Percentiles rank a stretch among this genome's conserved stretches.
phyloP scores from a whole-genome alignment of 2,888 invertebrate genomes.

The Galeopsomyia nigrocyanea region DNA sequence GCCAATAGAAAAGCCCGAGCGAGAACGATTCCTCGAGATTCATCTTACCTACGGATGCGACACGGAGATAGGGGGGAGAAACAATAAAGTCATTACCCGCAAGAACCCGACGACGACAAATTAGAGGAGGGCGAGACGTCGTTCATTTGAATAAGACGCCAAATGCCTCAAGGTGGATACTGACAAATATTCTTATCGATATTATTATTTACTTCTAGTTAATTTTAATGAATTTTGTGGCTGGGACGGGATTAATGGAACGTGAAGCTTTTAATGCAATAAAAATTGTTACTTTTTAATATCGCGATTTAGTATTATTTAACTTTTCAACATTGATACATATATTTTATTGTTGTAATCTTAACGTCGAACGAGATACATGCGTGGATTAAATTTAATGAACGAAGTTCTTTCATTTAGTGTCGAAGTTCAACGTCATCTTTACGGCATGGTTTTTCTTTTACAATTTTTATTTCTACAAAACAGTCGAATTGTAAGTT shows the following conservation, averaged over 20 bases:
- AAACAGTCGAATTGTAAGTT: too few species aligned
- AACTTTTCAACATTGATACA: too few species aligned
- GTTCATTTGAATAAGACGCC: background rate
- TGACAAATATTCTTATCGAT: background rate
- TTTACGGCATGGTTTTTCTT: too few species aligned
- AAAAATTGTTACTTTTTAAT: too few species aligned
- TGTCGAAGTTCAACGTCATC: too few species aligned
- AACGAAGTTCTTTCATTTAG: too few species aligned
- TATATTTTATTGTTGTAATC: too few species aligned
- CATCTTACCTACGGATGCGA: background rate
- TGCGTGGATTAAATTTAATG: too few species aligned
- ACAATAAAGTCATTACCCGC: constrained; percentile 13
- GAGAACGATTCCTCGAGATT: background rate
- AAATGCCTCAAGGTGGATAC: background rate
- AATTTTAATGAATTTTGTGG: background rate
- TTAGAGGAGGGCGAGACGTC: background rate
- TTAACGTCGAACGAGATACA: too few species aligned
- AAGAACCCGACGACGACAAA: background rate
- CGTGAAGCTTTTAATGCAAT: background rate
- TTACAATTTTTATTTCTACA: too few species aligned
- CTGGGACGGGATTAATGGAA: background rate
- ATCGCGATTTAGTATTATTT: too few species aligned
- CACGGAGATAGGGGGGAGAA: background rate
- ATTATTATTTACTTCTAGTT: background rate
- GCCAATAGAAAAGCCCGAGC: too few species aligned